These are phyloP conservation scores for Zaprionus gabonicus DNA, from an alignment of 1,140 invertebrate genomes.

Conservation along the genomic window DNA sequence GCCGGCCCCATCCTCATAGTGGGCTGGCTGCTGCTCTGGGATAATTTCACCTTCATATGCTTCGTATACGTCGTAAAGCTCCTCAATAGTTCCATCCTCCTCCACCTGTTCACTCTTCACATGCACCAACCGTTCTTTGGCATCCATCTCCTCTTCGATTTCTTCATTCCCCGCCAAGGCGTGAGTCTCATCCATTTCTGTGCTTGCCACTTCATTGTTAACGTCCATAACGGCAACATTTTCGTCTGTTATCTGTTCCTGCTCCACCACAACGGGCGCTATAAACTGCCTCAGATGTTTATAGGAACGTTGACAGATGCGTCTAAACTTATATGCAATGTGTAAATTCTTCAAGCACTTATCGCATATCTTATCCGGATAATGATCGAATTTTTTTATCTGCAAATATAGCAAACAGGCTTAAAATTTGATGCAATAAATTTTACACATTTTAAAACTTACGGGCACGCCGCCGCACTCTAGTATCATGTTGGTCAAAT, in stretches of 20 bases:
- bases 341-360: constrained; percentile 70
- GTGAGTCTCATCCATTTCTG: constrained; percentile 30
- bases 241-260: constrained; percentile 25
- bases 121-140: constrained; percentile 56
- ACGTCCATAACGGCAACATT: constrained; percentile 18
- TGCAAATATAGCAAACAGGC: constrained; percentile 17
- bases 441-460: constrained; percentile 30
- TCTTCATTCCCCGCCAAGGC: constrained; percentile 32
- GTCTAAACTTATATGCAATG: constrained; percentile 69
- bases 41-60: constrained; percentile 60
- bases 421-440: neutral
- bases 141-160: constrained; percentile 53
- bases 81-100: constrained; percentile 72
- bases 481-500: constrained; percentile 78
- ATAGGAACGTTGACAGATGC: constrained; percentile 74
- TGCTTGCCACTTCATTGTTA: neutral
- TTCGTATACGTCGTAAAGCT: constrained; percentile 72
- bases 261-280: constrained; percentile 74
- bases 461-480: constrained; percentile 81
- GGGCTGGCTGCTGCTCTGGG: constrained; percentile 49
- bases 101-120: constrained; percentile 68
- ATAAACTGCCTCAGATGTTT: constrained; percentile 78
- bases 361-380: constrained; percentile 79
- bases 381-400: constrained; percentile 81
- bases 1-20: constrained; percentile 39